phyloP scores from a whole-genome alignment of 2,797 vertebrate genomes.

The Moxostoma hubbsi region DNA sequence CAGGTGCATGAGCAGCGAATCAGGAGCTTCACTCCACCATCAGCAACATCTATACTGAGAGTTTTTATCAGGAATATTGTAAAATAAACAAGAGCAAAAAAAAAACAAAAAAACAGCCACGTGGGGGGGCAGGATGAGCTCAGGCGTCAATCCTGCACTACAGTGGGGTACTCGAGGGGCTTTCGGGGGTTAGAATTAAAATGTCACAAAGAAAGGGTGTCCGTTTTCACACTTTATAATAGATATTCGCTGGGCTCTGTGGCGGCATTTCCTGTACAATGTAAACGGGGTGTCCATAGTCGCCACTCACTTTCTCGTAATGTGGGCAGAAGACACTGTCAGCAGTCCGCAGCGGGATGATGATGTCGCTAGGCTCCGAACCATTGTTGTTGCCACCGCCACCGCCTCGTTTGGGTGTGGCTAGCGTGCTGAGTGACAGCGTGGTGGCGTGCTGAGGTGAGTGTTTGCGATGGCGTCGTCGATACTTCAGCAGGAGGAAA shows the following conservation, averaged over 20 bases:
- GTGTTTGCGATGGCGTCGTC: conserved; percentile 95
- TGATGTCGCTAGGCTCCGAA: conserved; percentile 99
- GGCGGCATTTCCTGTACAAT: conserved; percentile 99
- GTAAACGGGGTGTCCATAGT: conserved; percentile 98
- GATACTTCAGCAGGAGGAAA: conserved; percentile 94
- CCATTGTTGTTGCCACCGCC: conserved; percentile 89
- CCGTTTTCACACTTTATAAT: conserved; percentile 94
- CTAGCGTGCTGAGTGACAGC: conserved; percentile 95
- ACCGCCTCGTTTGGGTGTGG: conserved; percentile 89
- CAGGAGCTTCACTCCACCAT: conserved; percentile 71
- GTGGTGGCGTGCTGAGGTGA: conserved; percentile 92
- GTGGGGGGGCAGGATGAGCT: conserved; percentile 44
- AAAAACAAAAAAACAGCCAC: conserved; percentile 55
- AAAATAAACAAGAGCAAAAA: conserved; percentile 55
- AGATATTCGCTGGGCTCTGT: conserved; percentile 98
- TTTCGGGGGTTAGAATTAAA: conserved; percentile 37
- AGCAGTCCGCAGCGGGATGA: conserved; percentile 98
- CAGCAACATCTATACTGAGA: conserved; percentile 53
- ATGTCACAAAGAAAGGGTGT: conserved; percentile 18
- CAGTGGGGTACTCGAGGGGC: conserved; percentile 39
- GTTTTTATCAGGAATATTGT: conserved; percentile 57
- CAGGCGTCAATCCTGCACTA: conserved; percentile 23
- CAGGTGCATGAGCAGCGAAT: conserved; percentile 72
- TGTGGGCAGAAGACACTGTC: conserved; percentile 99
- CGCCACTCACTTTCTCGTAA: conserved; percentile 98